Base-by-base conservation (phyloP, 1,140 invertebrate genomes). In the Heliothis virescens region DNA sequence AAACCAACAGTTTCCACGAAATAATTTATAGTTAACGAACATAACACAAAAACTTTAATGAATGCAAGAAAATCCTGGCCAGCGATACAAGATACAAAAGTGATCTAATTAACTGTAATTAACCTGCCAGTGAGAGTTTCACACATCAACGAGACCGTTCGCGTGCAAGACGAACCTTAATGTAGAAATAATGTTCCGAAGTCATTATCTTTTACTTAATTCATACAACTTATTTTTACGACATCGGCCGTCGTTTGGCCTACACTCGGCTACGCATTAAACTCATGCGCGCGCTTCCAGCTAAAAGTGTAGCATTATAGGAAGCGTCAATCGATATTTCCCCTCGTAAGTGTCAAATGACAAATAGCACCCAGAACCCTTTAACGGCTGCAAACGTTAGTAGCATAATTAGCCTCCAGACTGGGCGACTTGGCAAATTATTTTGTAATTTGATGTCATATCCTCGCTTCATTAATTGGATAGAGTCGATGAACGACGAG, bases 131-230 rank as follows among this genome's bases (percentile, higher is more conserved):
- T 69, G 60, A 74, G 60, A 73, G 71, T 55, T 73, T 79, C 78
- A 72, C 78, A 79, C 77, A 79, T 79, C 78, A 69, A 85, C 85
- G 77, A 82, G 79, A 69, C 60, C 79, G 83, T 71, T 88, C 79
- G 86, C 87, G 86, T 91, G 87, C 83, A 53, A 50, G 75, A 84
- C 82, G 84, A 57, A 82, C 74, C 85, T 84, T 93, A 92, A 93
- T 93, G 91, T 89, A 84, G 75, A 93, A 90, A 90, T 93, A 93
- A 93, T 93, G 90, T 87, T 86, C 83, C 80, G 26, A 82, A 65
- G 79, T 86, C 89, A 92, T 92, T 91, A 92, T 90, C 87, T 89
- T 87, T 89, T 91, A 92, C 87, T 89, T 91, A 88, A 90, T 89
- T 83, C 82, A 81, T 83, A 83, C 60, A 76, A 76, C 74, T 76